Percentiles rank a stretch among this genome's conserved stretches.
phyloP scores from a whole-genome alignment of 2,797 vertebrate species.

The Botia kubotai region DNA sequence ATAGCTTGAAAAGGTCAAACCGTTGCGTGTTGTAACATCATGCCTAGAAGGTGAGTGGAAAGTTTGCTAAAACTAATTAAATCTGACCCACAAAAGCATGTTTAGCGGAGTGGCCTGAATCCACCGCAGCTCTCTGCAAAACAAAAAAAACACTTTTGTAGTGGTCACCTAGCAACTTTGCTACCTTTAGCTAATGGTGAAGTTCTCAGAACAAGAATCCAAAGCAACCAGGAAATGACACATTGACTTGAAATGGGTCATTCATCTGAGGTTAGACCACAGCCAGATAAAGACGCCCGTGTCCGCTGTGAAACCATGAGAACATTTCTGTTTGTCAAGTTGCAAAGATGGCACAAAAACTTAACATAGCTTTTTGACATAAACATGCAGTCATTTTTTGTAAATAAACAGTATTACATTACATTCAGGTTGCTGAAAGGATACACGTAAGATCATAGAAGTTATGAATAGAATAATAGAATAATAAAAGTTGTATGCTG shows the following conservation, averaged over 20 bases:
- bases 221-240: constrained; percentile 19
- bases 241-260: constrained; percentile 21
- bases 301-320: constrained; percentile 20
- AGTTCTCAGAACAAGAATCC: constrained; percentile 5
- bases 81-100: constrained; percentile 20
- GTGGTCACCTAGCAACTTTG: constrained; percentile 46
- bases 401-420: not conserved
- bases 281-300: not conserved
- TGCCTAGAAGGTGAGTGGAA: not conserved
- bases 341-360: not conserved
- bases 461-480: not conserved
- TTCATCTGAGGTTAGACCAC: constrained; percentile 19
- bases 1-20: not conserved
- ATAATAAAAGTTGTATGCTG: not conserved
- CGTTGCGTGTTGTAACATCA: not conserved
- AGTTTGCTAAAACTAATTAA: constrained; percentile 23
- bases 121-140: constrained; percentile 56
- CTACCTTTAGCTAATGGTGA: constrained; percentile 25
- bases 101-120: constrained; percentile 56
- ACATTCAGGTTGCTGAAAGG: not conserved
- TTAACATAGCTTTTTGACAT: too few species aligned
- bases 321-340: not conserved
- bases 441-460: not conserved
- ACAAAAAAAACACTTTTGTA: constrained; percentile 19
- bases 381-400: not conserved